Base-by-base conservation (phyloP, 92 coral and sea anemone species). In the Metridium senile region DNA sequence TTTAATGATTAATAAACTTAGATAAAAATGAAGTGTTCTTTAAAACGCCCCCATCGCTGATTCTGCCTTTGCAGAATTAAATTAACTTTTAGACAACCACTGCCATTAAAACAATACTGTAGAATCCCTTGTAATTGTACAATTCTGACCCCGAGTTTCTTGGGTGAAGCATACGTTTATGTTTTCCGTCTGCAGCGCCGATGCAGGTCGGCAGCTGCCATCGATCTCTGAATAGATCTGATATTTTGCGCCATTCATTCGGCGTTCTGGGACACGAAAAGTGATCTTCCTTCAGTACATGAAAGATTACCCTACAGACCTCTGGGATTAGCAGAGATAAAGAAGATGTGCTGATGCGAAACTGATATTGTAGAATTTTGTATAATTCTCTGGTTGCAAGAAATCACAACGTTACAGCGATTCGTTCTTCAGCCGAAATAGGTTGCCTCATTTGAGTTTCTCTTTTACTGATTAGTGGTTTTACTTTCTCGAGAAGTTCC, bases 151-250 rank as follows among this genome's bases (percentile, higher is more conserved):
- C 88, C 69, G 71, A 64, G 68, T 69, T 62, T 53, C 45, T 63
- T 11, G 87, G 92, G 54, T 83, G 92, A 17, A 78, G 75, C 46
- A 83, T 53, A 1, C 79, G 35, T 43, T 83, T 34, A 34, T 88
- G 92, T 51, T 83, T 83, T 20, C 86, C 88, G 74, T 87, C 92
- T 1, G 82, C 83, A 9, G 86, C 88, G 27, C 92, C 92, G 61
- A 87, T 25, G 52, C 92, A 87, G 66, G 83, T 78, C 26, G 80
- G 92, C 47, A 74, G 72, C 58, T 88, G 86, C 92, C 92, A 88
- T 35, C 75, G 72, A 25, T 79, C 79, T 61, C 79, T 80, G 70
- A 88, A 88, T 19, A 61, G 58, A 32, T 70, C 77, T 0, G 88
- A 70, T 23, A 83, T 78, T 49, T 26, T 45, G 26, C 68, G 43